Base-by-base conservation (phyloP, 2,113 vertebrate species). In the Gambusia affinis region DNA sequence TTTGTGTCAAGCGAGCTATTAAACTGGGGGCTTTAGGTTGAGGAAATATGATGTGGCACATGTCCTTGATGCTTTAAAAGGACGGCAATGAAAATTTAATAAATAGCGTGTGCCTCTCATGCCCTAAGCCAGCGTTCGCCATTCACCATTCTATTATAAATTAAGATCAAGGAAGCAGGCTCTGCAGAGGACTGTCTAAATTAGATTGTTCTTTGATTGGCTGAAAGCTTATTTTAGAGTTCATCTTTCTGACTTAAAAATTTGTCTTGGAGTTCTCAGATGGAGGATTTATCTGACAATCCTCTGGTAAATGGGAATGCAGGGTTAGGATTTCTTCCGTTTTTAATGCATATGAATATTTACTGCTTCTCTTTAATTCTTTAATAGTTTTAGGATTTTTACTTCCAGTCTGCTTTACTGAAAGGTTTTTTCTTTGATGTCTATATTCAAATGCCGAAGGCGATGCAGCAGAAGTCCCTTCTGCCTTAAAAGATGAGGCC, bases 1-100 rank as follows among this genome's bases (percentile, higher is more conserved):
- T 90, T 92, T 94, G 83, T 94, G 91, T 92, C 81, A 86, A 85
- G 84, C 68, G 44, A 85, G 79, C 85, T 88, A 89, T 92, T 92
- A 89, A 92, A 90, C 80, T 35, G 73, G 75, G 74, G 76, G 71
- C 75, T 69, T 81, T 81, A 79, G 76, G 70, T 75, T 82, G 81
- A 91, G 82, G 78, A 83, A 87, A 92, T 92, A 89, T 91, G 81
- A 93, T 92, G 87, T 89, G 84, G 88, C 87, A 86, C 83, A 89
- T 88, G 93, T 93, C 93, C 92, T 93, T 94, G 92, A 86, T 90
- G 76, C 80, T 90, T 91, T 90, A 85, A 92, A 93, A 93, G 89
- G 90, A 86, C 64, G 57, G 74, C 82, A 87, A 91, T 92, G 85
- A 91, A 93, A 92, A 87, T 82, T 87, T 65, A 86, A 91, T 92